Evolutionary conservation across 2,113 vertebrate genomes (phyloP).

Genomic region (Vidua chalybeata): DNA sequence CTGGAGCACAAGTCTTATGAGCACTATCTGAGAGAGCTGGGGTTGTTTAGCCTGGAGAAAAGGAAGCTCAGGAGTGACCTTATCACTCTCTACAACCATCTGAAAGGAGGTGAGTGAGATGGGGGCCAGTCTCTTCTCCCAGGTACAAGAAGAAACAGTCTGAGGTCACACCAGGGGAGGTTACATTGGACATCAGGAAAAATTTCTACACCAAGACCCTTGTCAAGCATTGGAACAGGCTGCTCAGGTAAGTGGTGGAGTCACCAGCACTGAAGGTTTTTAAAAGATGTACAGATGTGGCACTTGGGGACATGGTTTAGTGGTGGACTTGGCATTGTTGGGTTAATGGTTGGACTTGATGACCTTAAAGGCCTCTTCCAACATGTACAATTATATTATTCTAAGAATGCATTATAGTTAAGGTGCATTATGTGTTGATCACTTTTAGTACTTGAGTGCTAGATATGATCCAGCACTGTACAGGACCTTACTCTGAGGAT

Average conservation of each 20-base stretch:
- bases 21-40: not conserved
- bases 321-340: not conserved
- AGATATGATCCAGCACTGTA: not conserved
- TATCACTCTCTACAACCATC: fast-evolving
- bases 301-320: not conserved
- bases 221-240: not conserved
- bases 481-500: not conserved
- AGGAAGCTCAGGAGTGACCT: not conserved
- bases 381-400: not conserved
- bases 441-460: not conserved
- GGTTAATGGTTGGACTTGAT: not conserved
- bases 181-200: not conserved
- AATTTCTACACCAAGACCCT: fast-evolving
- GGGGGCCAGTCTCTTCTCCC: not conserved
- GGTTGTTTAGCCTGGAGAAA: not conserved
- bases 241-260: not conserved
- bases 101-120: not conserved
- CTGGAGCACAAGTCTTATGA: not conserved
- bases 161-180: not conserved
- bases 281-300: not conserved
- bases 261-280: not conserved
- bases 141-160: fast-evolving
- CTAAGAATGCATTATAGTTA: not conserved
- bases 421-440: not conserved
- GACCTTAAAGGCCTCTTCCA: not conserved